Percentiles rank a stretch among this genome's conserved stretches.
Conservation (phyloP, 2,888 invertebrate species). For the Callosobruchus maculatus region DNA sequence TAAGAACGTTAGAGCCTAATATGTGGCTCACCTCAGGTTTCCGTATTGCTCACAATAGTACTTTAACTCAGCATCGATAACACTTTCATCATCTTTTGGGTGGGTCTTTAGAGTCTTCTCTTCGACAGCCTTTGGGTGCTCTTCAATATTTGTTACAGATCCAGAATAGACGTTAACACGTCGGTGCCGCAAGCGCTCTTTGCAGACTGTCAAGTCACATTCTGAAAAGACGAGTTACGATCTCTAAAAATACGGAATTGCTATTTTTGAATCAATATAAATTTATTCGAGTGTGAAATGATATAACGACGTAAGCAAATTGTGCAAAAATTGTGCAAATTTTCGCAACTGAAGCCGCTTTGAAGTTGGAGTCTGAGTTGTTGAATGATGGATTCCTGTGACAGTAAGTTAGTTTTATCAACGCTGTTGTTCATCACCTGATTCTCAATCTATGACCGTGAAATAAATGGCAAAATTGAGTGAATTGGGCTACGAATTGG, state of each 20-base stretch:
- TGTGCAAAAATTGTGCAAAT: too few species aligned
- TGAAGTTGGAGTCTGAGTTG: too few species aligned
- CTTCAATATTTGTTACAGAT: constrained; percentile 29
- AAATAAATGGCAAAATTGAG: too few species aligned
- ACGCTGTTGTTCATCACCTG: too few species aligned
- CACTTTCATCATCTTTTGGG: constrained; percentile 38
- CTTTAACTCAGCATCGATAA: constrained; percentile 43
- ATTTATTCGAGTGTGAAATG: background rate
- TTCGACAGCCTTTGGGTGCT: constrained; percentile 21
- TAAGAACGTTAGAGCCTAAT: too few species aligned
- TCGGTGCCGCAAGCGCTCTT: constrained; percentile 37
- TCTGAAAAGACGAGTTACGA: constrained; percentile 36
- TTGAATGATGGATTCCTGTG: too few species aligned
- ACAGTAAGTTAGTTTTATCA: too few species aligned
- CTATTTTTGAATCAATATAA: too few species aligned
- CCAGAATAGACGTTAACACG: constrained; percentile 39
- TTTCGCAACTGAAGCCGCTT: too few species aligned
- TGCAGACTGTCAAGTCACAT: constrained; percentile 43
- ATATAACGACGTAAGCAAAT: background rate
- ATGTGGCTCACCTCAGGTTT: background rate
- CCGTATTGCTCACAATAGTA: constrained; percentile 47
- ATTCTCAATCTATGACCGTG: too few species aligned
- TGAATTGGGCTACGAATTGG: too few species aligned
- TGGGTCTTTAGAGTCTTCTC: constrained; percentile 35
- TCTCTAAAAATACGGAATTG: too few species aligned